Evolutionary conservation across 2,797 vertebrate genomes (phyloP).

Genomic region (Brachymystax lenok): DNA sequence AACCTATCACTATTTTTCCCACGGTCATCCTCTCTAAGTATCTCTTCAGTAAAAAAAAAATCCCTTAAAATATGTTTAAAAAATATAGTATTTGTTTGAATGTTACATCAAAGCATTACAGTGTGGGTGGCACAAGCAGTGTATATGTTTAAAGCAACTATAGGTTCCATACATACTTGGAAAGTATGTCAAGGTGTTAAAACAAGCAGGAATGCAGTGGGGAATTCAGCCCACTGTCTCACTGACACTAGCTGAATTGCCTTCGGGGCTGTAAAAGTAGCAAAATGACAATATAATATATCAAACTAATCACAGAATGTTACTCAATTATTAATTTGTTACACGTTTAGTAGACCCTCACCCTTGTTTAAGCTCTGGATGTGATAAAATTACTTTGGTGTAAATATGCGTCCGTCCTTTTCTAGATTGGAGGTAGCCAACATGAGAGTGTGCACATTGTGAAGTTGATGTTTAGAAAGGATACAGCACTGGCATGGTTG

Average conservation of each 20-base stretch:
- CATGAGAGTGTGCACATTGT: background rate
- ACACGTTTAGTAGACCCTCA: no score
- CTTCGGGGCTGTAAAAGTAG: background rate
- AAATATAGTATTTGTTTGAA: background rate
- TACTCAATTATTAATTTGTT: background rate
- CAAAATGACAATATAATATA: background rate
- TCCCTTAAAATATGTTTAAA: background rate
- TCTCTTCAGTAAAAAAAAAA: background rate
- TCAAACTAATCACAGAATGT: background rate
- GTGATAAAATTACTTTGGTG: no score
- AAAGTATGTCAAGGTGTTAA: background rate
- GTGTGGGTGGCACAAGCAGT: background rate
- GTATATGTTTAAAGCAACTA: background rate
- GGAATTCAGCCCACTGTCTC: background rate
- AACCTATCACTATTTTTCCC: background rate
- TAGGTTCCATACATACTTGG: background rate
- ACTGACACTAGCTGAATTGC: background rate
- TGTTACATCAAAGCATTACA: background rate
- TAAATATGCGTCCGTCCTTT: no score
- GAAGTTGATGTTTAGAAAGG: constrained; percentile 71
- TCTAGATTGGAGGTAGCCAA: no score
- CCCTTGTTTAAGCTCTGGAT: no score
- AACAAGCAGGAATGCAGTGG: background rate
- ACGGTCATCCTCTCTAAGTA: background rate
- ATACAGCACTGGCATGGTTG: constrained; percentile 99